These are phyloP conservation scores for Tiliacea aurago DNA, from an alignment of 2,888 invertebrate species.

Conservation along the genomic window DNA sequence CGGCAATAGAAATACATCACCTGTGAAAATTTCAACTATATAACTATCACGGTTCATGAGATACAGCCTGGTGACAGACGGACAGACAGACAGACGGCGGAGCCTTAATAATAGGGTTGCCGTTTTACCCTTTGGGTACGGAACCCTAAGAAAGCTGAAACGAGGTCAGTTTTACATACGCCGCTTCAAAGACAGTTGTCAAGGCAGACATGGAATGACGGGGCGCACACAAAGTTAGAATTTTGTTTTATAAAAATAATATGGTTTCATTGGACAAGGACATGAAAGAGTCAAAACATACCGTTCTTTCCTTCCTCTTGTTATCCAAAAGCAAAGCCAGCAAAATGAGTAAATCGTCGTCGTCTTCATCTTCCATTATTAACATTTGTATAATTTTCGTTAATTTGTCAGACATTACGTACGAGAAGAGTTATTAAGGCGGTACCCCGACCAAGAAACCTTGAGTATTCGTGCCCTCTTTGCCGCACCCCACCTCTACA, in stretches of 20 bases:
- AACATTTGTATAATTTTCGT: background rate
- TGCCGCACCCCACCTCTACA: no score
- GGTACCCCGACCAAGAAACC: no score
- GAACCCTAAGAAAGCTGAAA: no score
- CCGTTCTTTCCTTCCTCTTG: background rate
- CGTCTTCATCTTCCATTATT: background rate
- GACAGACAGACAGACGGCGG: no score
- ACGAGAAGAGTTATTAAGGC: background rate
- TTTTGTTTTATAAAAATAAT: background rate
- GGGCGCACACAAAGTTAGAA: background rate
- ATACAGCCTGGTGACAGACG: no score
- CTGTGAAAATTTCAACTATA: no score
- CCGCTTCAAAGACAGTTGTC: background rate
- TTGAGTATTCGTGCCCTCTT: no score
- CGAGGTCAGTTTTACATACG: no score
- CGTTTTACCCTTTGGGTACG: no score
- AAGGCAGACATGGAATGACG: background rate
- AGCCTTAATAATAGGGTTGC: no score
- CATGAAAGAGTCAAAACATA: background rate
- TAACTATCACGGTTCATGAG: no score
- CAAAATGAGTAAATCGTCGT: constrained; percentile 7
- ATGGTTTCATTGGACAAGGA: background rate
- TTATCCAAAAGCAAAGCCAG: constrained; percentile 10
- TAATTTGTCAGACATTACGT: constrained; percentile 3
- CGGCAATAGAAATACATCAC: no score